Evolutionary conservation across 2,113 vertebrate genomes (phyloP).

Genomic region (Melospiza georgiana): DNA sequence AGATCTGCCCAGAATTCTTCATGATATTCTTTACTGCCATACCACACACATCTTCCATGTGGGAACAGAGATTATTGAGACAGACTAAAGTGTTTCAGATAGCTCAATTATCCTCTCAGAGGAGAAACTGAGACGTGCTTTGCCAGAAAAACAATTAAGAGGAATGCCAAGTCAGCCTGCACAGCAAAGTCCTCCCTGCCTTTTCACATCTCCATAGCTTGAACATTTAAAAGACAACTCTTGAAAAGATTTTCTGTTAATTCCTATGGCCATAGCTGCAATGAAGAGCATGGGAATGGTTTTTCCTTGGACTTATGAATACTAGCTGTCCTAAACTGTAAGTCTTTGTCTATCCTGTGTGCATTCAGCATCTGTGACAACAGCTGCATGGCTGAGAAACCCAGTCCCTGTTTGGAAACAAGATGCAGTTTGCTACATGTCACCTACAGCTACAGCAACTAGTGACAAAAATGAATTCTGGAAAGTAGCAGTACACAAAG

Average conservation of each 20-base stretch:
- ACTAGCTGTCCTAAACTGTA: background rate
- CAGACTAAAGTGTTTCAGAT: background rate
- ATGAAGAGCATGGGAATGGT: background rate
- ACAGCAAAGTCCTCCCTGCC: background rate
- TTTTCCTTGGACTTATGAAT: background rate
- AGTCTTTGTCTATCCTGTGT: background rate
- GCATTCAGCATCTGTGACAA: background rate
- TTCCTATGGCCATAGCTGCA: background rate
- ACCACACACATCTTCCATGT: too few species aligned
- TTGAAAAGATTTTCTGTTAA: background rate
- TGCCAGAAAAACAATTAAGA: background rate
- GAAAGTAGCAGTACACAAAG: constrained; percentile 35
- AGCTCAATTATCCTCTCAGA: background rate
- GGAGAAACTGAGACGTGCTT: background rate
- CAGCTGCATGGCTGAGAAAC: background rate
- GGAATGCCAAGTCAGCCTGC: background rate
- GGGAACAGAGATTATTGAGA: background rate
- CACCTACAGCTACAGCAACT: background rate
- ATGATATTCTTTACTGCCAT: background rate
- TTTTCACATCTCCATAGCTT: background rate
- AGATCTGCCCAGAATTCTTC: background rate
- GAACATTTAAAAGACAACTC: background rate
- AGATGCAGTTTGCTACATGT: background rate
- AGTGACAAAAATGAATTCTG: background rate
- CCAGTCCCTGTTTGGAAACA: background rate